Evolutionary conservation across 2,888 invertebrate genomes (phyloP), one percentile per base, ranked within the genome.

Genomic region (Junonia oenone): DNA sequence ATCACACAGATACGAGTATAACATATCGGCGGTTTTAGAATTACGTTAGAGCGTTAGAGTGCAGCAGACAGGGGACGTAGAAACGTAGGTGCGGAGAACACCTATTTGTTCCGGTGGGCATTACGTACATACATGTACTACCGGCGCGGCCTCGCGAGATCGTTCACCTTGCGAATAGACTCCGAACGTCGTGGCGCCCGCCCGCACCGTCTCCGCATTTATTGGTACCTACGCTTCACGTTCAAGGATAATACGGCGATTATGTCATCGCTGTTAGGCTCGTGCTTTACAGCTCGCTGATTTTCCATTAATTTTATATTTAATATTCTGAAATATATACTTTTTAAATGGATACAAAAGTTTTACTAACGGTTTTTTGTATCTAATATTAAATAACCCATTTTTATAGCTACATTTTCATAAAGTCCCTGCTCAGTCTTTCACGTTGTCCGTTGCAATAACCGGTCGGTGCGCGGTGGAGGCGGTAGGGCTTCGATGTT

Each of bases 131-230:
- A 60, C 49, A 47, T 48, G 33, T 49, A 55, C 40, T 51, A 48
- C 58, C 68, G 69, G 65, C 69, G 67, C 79, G 84, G 78, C 88
- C 87, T 88, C 88, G 86, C 72, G 62, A 63, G 88, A 82, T 69
- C 86, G 72, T 88, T 89, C 78, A 88, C 86, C 88, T 84, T 80
- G 78, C 78, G 73, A 79, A 80, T 78, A 76, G 72, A 73, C 67
- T 65, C 62, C 53, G 63, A 68, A 62, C 65, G 43, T 43, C 65
- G 43, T 43, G 64, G 65, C 69, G 70, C 66, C 64, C 67, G 66
- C 62, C 68, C 69, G 70, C 72, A 68, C 71, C 71, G 70, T 67
- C 70, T 65, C 35, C 35, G 61, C 70, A 71, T 69, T 75, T 75
- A 73, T 76, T 69, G 70, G 73, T 69, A 69, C 72, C 72, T 71